Evolutionary conservation across 1,140 invertebrate genomes (phyloP).

Genomic region (Megalopta genalis): DNA sequence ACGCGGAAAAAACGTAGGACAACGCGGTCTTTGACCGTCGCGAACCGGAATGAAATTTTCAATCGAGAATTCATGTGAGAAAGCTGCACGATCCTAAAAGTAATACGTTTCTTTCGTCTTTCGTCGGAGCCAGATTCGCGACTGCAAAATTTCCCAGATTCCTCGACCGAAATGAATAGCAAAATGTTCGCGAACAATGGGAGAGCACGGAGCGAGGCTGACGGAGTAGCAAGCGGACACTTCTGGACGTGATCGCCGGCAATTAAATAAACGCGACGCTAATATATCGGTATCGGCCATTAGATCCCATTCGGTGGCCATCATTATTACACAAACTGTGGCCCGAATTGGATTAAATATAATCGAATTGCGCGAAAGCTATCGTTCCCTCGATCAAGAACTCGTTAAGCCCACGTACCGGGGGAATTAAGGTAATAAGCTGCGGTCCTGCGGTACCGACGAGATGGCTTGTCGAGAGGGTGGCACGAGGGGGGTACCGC

Average conservation of each 20-base stretch:
- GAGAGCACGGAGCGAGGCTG: neutral
- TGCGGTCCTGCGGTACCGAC: neutral
- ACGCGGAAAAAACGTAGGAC: no score
- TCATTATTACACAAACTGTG: neutral
- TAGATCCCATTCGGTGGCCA: neutral
- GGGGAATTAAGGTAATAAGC: conserved; percentile 12
- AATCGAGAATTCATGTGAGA: no score
- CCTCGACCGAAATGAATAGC: no score
- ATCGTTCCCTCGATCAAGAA: conserved; percentile 21
- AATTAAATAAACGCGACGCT: neutral
- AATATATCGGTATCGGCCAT: conserved; percentile 5
- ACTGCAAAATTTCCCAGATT: no score
- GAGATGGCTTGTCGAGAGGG: no score
- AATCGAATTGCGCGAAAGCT: conserved; percentile 33
- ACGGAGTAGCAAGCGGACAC: neutral
- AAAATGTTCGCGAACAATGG: neutral
- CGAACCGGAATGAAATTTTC: no score
- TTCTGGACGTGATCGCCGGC: neutral
- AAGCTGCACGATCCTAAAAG: no score
- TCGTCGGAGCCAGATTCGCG: no score
- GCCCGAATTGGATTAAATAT: conserved; percentile 7
- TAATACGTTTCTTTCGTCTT: no score
- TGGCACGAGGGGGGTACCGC: no score
- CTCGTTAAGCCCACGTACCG: conserved; percentile 13
- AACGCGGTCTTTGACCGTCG: no score